phyloP scores from a whole-genome alignment of 2,113 vertebrate species.

The Laterallus jamaicensis region DNA sequence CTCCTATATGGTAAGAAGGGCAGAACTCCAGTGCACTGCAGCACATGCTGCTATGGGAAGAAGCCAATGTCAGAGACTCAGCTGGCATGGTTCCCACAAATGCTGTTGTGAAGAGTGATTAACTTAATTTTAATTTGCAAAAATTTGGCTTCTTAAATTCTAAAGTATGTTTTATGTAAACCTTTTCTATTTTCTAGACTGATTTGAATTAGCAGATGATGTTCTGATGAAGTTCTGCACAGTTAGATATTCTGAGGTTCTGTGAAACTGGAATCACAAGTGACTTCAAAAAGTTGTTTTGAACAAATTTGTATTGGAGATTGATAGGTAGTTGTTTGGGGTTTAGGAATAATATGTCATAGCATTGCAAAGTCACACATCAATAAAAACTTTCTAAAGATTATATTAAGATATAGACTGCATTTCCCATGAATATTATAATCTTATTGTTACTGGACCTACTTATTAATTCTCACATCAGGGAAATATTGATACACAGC shows the following conservation, averaged over 20 bases:
- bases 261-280: not conserved
- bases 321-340: not conserved
- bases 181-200: not conserved
- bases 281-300: constrained; percentile 12
- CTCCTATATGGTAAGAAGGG: not conserved
- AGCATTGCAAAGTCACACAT: not conserved
- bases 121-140: not conserved
- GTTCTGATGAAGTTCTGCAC: not conserved
- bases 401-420: constrained; percentile 22
- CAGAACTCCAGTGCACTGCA: not conserved
- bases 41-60: not conserved
- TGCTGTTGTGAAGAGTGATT: not conserved
- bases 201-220: not conserved
- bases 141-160: not conserved
- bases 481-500: constrained; percentile 36
- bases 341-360: not conserved
- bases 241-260: not conserved
- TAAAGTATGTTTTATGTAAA: not conserved
- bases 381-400: constrained; percentile 2
- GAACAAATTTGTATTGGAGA: not conserved
- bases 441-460: constrained; percentile 30
- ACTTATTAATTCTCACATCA: constrained; percentile 8
- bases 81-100: fast-evolving
- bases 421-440: not conserved
- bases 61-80: not conserved